Evolutionary conservation across 2,888 invertebrate genomes (phyloP).

Genomic region (Blastobasis lacticolella): DNA sequence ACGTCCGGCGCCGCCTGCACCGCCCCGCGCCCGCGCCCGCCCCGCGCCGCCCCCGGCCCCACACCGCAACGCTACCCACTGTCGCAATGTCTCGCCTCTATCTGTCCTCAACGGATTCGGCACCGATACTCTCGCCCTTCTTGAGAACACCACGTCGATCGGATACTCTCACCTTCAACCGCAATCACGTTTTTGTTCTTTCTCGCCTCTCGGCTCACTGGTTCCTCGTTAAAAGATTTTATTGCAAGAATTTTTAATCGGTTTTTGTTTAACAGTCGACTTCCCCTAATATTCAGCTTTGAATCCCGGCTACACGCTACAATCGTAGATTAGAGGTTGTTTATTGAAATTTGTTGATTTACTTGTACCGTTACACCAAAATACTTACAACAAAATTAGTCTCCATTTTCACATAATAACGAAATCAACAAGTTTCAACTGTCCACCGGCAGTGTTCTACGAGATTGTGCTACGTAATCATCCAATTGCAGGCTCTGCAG

Average conservation of each 20-base stretch:
- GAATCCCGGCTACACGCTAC: too few species aligned
- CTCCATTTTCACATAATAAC: neutral
- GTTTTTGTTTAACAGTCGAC: too few species aligned
- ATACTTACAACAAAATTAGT: neutral
- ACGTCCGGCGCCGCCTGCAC: slow-evolving; percentile 26
- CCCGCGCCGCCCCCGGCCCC: slow-evolving; percentile 19
- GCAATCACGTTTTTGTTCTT: slow-evolving; percentile 12
- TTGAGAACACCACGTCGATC: slow-evolving; percentile 7
- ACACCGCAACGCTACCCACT: slow-evolving; percentile 24
- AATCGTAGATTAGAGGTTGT: too few species aligned
- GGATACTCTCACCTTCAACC: slow-evolving; percentile 3
- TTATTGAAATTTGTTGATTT: too few species aligned
- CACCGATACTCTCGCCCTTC: too few species aligned
- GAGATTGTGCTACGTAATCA: neutral
- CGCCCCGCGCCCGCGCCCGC: slow-evolving; percentile 11
- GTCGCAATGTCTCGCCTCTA: slow-evolving; percentile 18
- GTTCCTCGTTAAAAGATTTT: slow-evolving; percentile 11
- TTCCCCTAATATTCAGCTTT: too few species aligned
- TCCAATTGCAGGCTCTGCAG: slow-evolving; percentile 79
- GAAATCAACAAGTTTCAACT: slow-evolving; percentile 20
- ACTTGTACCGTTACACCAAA: neutral
- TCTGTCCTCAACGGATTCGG: neutral
- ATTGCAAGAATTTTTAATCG: neutral
- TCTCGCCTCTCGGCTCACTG: slow-evolving; percentile 17
- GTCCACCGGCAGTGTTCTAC: neutral